phyloP scores from a whole-genome alignment of 2,797 vertebrate genomes.

The Sus cebifrons region DNA sequence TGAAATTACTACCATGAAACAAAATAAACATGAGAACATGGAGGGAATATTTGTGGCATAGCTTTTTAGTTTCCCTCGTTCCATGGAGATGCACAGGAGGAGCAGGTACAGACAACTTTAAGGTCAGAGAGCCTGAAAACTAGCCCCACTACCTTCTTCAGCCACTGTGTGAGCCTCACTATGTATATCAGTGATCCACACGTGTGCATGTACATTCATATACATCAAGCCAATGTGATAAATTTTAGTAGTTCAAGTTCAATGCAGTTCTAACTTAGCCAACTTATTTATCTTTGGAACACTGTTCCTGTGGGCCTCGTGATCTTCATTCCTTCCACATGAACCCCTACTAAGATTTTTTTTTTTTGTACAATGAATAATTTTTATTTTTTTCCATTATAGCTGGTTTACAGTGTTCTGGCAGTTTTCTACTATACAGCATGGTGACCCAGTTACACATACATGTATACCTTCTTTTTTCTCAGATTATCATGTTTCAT shows the following conservation, averaged over 20 bases:
- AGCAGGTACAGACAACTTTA: not conserved
- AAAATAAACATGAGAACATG: conserved; percentile 27
- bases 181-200: not conserved
- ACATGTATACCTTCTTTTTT: too few species aligned
- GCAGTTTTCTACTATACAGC: too few species aligned
- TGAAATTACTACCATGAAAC: not conserved
- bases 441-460: too few species aligned
- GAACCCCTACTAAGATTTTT: not conserved
- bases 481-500: too few species aligned
- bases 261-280: not conserved
- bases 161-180: not conserved
- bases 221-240: not conserved
- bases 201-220: not conserved
- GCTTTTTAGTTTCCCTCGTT: not conserved
- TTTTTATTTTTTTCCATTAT: too few species aligned
- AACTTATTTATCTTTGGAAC: not conserved
- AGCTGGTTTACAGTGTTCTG: too few species aligned
- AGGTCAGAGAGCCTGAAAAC: not conserved
- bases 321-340: not conserved
- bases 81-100: not conserved
- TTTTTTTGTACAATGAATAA: too few species aligned
- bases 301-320: not conserved
- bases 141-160: not conserved
- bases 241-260: conserved; percentile 8
- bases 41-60: not conserved